Evolutionary conservation across 2,888 invertebrate genomes (phyloP), one percentile per base, ranked within the genome.

Genomic region (Labia minor): DNA sequence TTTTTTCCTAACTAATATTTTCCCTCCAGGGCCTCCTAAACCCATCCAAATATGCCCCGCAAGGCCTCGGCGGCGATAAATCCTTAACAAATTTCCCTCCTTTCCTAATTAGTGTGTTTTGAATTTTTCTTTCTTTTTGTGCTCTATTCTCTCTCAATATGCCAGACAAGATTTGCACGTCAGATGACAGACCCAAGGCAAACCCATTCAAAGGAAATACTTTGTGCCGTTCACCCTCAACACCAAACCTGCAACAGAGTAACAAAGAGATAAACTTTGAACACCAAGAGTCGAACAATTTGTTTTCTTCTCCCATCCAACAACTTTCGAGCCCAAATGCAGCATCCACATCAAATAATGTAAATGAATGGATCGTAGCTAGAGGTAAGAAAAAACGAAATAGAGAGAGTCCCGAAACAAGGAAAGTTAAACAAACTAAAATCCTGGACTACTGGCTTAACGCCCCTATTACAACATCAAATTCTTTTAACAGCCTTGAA

Each of bases 371-470:
- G 33, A 33, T 33, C 6, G 6, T 33, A 11, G 33, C 11, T 33
- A 11, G 6, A 33, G 6, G 6, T 8, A 33, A 11, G 11, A 33
- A 33, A 33, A 33, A 11, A 33, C 33, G 11, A 33, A 33, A 33
- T 33, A n/a, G n/a, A n/a, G 6, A 33, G 11, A 33, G 33, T 11
- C 63, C 6, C 20, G 66, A 62, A 65, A 66, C 33, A 63, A 37
- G 3, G 1, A 18, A 1, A 14, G 33, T 37, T 18, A 65, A 33
- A 18, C 65, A 65, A 65, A n/a, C 37, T 6, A 33, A 26, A 18
- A 65, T 33, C 6, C 1, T n/a, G 8, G 37, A 21, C 18, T 65
- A 65, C 37, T 65, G 65, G 65, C 37, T 65, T 1, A 33, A 21
- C 16, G 37, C n/a, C 11, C 65, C 65, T 21, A 19, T 65, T 4